Evolutionary conservation across 2,113 vertebrate species (phyloP).

Genomic region (Oncorhynchus mykiss): DNA sequence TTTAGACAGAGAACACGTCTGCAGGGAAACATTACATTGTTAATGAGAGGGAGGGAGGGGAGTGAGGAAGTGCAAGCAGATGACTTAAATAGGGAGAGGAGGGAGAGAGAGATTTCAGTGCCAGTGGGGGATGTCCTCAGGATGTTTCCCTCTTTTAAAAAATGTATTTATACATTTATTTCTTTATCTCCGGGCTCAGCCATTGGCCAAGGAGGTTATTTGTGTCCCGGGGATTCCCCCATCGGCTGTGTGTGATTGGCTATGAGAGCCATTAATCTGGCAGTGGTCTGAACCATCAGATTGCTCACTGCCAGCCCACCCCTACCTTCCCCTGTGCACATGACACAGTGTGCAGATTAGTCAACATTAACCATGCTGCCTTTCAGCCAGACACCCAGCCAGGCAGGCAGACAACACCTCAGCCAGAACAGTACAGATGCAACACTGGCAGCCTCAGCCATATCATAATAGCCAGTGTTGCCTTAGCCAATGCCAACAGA

Average conservation of each 20-base stretch:
- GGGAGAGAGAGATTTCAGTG: conserved; percentile 41
- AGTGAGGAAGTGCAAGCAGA: conserved; percentile 54
- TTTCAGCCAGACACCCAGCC: not conserved
- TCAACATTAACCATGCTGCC: conserved; percentile 18
- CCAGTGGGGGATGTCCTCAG: conserved; percentile 70
- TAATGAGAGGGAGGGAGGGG: conserved; percentile 55
- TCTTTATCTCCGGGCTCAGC: conserved; percentile 53
- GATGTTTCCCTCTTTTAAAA: conserved; percentile 61
- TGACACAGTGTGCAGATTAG: conserved; percentile 47
- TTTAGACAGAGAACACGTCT: conserved; percentile 56
- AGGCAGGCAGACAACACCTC: not conserved
- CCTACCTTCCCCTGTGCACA: conserved; percentile 5
- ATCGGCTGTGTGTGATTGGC: conserved; percentile 53
- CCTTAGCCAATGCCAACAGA: not conserved
- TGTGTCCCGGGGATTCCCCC: conserved; percentile 63
- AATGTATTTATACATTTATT: conserved; percentile 59
- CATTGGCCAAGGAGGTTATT: conserved; percentile 47
- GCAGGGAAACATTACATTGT: conserved; percentile 68
- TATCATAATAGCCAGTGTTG: not conserved
- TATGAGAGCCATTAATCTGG: conserved; percentile 52
- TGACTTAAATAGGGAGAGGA: conserved; percentile 61
- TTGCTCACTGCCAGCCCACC: conserved; percentile 3
- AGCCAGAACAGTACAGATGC: not conserved
- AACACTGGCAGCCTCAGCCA: conserved; percentile 21
- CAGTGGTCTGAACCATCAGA: conserved; percentile 38